Conservation (phyloP, 2,888 invertebrate genomes). For the Flabesymbios commensalis region DNA sequence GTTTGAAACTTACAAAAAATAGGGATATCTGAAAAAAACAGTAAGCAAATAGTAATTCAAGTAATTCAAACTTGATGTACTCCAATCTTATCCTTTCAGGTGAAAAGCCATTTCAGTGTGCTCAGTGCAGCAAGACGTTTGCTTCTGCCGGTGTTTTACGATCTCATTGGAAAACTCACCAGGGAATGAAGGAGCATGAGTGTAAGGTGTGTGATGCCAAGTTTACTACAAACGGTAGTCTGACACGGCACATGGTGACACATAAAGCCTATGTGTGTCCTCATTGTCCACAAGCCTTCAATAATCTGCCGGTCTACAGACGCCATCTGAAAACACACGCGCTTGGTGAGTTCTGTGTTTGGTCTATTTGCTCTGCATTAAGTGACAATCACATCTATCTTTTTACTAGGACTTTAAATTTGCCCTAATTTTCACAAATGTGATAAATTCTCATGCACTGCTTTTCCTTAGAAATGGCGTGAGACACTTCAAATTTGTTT, state of each 20-base stretch:
- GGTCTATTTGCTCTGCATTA: neutral
- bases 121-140: constrained; percentile 67
- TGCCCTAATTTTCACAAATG: no score
- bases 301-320: constrained; percentile 67
- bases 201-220: constrained; percentile 46
- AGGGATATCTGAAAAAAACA: no score
- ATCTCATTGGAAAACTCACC: constrained; percentile 54
- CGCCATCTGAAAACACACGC: constrained; percentile 70
- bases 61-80: neutral
- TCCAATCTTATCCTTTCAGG: constrained; percentile 36
- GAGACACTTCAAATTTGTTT: no score
- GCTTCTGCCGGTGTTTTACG: constrained; percentile 49
- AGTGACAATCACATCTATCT: no score
- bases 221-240: constrained; percentile 55
- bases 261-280: constrained; percentile 65
- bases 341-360: neutral
- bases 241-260: constrained; percentile 52
- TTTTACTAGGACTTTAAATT: no score
- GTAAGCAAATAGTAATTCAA: no score
- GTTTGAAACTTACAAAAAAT: no score
- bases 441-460: no score
- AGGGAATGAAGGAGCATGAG: constrained; percentile 41
- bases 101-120: constrained; percentile 68
- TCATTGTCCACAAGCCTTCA: constrained; percentile 67
- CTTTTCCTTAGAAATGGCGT: no score